A percentile compares a stretch with the other conserved stretches of the same genome.
Evolutionary conservation across 1,140 invertebrate genomes (phyloP).

Genomic region (Holcopasites calliopsidis): DNA sequence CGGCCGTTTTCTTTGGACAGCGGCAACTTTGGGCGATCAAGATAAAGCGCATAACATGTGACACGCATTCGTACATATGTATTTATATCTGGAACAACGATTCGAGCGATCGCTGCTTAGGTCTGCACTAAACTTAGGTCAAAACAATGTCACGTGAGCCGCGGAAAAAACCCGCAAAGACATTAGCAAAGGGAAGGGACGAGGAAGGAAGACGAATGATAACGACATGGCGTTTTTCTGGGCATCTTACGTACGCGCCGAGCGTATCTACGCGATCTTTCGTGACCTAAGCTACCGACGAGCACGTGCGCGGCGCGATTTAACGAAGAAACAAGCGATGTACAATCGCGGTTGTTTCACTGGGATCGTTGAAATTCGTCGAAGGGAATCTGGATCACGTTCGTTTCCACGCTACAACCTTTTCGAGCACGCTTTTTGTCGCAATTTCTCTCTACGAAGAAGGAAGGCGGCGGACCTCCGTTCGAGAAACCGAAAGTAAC

Average conservation of each 20-base stretch:
- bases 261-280: slow-evolving; percentile 45
- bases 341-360: no score
- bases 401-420: no score
- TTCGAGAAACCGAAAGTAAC: neutral
- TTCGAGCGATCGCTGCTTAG: neutral
- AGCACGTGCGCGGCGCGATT: neutral
- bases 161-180: slow-evolving; percentile 31
- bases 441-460: no score
- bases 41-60: no score
- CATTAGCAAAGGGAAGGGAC: neutral
- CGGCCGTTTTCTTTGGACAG: no score
- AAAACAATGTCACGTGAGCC: neutral
- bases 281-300: slow-evolving; percentile 30
- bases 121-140: neutral
- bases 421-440: no score
- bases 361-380: no score
- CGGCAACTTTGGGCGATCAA: no score
- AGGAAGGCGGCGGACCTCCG: neutral
- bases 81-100: no score
- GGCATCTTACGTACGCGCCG: neutral
- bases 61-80: no score
- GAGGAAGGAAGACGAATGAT: neutral
- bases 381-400: no score
- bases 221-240: slow-evolving; percentile 18
- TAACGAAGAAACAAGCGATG: neutral